Percentiles rank a stretch among this genome's conserved stretches.
These are phyloP conservation scores for Paraescarpia echinospica DNA, from an alignment of 1,140 invertebrate species.

Conservation along the genomic window DNA sequence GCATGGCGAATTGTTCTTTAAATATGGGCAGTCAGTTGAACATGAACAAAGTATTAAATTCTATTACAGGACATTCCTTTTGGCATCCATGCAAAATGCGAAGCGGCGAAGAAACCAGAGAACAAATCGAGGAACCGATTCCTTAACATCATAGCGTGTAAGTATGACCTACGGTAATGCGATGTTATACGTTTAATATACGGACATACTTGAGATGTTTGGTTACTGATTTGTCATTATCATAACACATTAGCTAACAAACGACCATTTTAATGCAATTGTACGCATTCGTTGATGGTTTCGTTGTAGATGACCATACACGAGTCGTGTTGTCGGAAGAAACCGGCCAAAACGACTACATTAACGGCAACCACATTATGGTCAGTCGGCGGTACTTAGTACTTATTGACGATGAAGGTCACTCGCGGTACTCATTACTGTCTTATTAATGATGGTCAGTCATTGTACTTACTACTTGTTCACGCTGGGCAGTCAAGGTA, in stretches of 20 bases:
- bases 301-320: constrained; percentile 17
- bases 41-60: not conserved
- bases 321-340: constrained; percentile 1
- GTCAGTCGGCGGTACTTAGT: not conserved
- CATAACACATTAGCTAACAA: not conserved
- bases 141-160: constrained; percentile 28
- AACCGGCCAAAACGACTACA: constrained; percentile 16
- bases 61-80: not conserved
- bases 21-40: too few species aligned
- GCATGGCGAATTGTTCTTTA: too few species aligned
- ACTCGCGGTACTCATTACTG: too few species aligned
- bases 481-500: not conserved
- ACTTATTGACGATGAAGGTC: too few species aligned
- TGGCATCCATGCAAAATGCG: not conserved
- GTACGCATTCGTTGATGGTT: not conserved
- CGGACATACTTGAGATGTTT: too few species aligned
- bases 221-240: too few species aligned
- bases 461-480: not conserved
- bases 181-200: not conserved
- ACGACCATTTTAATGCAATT: not conserved
- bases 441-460: too few species aligned
- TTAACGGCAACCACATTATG: constrained; percentile 21
- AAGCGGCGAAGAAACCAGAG: not conserved
- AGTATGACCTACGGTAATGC: not conserved
- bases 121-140: constrained; percentile 27